Conservation (phyloP, 2,113 vertebrate genomes). For the Ciconia maguari region DNA sequence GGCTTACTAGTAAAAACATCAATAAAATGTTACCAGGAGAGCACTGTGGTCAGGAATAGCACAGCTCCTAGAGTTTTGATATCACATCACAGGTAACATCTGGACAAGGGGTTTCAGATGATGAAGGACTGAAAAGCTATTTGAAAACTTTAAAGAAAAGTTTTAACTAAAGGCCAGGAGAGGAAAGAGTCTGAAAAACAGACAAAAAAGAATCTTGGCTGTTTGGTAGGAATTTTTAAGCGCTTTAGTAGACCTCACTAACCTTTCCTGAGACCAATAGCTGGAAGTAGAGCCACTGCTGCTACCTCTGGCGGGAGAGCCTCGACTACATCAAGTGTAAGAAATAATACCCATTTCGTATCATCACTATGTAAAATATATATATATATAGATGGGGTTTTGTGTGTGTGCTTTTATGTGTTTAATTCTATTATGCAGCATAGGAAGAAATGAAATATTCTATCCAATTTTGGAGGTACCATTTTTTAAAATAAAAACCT, state of each 20-base stretch:
- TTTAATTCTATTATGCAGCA: neutral
- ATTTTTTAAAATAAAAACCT: neutral
- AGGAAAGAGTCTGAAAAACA: neutral
- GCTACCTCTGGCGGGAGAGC: neutral
- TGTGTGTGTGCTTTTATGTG: neutral
- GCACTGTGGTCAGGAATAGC: neutral
- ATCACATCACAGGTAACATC: neutral
- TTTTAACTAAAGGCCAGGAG: neutral
- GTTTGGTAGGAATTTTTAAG: neutral
- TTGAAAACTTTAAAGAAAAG: neutral
- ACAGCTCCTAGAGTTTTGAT: neutral
- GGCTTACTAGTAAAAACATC: neutral
- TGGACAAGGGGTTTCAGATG: neutral
- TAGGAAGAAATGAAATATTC: neutral
- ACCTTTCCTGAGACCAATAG: neutral
- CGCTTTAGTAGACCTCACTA: neutral
- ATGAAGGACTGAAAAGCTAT: neutral
- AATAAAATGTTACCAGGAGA: slow-evolving; percentile 27
- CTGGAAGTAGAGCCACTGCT: neutral
- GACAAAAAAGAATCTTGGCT: neutral
- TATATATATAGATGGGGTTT: neutral
- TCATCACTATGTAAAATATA: neutral
- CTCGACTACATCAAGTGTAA: neutral
- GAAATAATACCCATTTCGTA: neutral
- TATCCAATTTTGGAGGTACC: neutral